A percentile compares a stretch with the other conserved stretches of the same genome.
Conservation (phyloP, 2,888 invertebrate species). For the Ennomos erosarius region DNA sequence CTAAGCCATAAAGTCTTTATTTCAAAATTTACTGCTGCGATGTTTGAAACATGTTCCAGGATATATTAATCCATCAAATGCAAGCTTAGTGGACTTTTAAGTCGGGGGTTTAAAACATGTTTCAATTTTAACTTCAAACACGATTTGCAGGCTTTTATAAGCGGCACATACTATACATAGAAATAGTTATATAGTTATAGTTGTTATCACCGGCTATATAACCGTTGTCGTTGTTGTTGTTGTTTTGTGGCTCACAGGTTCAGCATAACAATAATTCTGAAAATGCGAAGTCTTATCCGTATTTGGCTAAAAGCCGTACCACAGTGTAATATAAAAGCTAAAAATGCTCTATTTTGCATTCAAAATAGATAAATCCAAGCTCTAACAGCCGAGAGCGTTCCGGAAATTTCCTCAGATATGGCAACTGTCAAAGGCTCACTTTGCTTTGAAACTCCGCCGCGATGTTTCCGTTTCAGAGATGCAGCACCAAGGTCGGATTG, state of each 20-base stretch:
- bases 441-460: background rate
- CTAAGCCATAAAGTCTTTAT: constrained; percentile 3
- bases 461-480: constrained; percentile 18
- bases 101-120: background rate
- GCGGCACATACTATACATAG: no score
- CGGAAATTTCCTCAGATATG: constrained; percentile 10
- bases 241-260: no score
- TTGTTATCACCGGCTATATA: no score
- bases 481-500: constrained; percentile 37
- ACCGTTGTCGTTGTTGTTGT: no score
- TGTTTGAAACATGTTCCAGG: constrained; percentile 1
- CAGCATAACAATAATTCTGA: no score
- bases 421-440: constrained; percentile 4
- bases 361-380: background rate
- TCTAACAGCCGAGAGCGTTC: constrained; percentile 2
- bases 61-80: constrained; percentile 1
- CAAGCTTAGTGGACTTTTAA: background rate
- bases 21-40: background rate
- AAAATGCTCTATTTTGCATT: background rate
- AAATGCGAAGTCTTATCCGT: no score
- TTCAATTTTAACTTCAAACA: background rate
- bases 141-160: no score
- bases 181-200: no score
- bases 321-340: no score
- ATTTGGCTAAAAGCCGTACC: no score